These are phyloP conservation scores for Spea bombifrons DNA, from an alignment of 2,113 vertebrate species.

Conservation along the genomic window DNA sequence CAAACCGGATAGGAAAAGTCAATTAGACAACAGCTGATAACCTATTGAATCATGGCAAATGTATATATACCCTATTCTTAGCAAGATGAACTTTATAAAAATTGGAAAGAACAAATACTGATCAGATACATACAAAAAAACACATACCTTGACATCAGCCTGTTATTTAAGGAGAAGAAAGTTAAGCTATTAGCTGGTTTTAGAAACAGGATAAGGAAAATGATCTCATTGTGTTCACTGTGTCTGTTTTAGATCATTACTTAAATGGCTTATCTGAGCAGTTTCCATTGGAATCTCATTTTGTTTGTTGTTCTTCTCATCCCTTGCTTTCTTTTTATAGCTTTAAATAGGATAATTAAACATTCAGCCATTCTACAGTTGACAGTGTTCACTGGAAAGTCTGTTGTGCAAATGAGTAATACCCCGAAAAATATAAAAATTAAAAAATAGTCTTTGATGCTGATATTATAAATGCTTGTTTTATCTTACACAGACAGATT, in stretches of 20 bases:
- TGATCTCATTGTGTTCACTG: constrained; percentile 15
- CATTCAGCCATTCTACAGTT: not conserved
- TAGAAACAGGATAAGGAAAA: constrained; percentile 45
- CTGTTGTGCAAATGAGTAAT: not conserved
- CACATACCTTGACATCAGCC: constrained; percentile 25
- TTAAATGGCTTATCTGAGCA: constrained; percentile 20
- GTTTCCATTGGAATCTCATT: constrained; percentile 31
- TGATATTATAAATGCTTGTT: not conserved
- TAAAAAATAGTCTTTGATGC: not conserved
- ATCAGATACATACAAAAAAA: constrained; percentile 22
- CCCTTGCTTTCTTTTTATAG: constrained; percentile 25
- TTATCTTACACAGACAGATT: not conserved
- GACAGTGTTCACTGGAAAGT: constrained; percentile 3
- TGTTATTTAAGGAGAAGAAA: constrained; percentile 9
- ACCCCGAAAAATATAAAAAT: not conserved
- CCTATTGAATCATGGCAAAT: constrained; percentile 26
- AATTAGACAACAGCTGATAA: constrained; percentile 12
- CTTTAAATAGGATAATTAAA: constrained; percentile 29
- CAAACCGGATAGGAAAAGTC: not conserved
- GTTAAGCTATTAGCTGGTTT: not conserved
- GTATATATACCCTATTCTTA: constrained; percentile 19
- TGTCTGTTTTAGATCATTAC: constrained; percentile 33
- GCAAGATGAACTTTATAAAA: constrained; percentile 4
- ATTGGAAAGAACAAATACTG: constrained; percentile 14
- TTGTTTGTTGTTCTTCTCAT: constrained; percentile 11